Conservation (phyloP, 2,113 vertebrate species). For the Poeciliopsis turrubarensis region DNA sequence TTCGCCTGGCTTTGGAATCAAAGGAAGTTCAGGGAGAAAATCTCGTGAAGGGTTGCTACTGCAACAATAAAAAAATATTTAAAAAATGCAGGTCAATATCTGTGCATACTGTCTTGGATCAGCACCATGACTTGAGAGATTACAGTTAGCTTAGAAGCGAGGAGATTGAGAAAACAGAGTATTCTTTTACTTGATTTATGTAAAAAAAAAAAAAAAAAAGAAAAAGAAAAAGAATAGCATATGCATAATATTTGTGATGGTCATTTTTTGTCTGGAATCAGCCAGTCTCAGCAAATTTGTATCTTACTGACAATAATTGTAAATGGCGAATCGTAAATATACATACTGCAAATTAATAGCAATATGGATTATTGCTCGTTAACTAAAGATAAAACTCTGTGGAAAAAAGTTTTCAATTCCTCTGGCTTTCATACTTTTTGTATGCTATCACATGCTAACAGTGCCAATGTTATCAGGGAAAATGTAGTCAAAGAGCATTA, state of each 20-base stretch:
- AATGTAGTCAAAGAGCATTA: too few relatives aligned
- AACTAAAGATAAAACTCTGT: background rate
- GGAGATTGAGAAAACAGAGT: constrained; percentile 37
- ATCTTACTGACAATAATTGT: constrained; percentile 18
- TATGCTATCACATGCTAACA: too few relatives aligned
- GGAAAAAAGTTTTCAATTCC: background rate
- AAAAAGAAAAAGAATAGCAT: too few relatives aligned
- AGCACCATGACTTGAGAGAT: constrained; percentile 54
- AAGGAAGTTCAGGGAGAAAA: constrained; percentile 89
- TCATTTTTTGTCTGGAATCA: constrained; percentile 39
- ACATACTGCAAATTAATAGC: background rate
- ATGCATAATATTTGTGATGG: constrained; percentile 18
- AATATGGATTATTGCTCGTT: background rate
- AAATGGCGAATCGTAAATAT: constrained; percentile 1
- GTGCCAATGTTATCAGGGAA: too few relatives aligned
- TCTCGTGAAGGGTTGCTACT: constrained; percentile 69
- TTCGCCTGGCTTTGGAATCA: constrained; percentile 86
- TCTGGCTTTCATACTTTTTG: background rate
- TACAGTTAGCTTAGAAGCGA: constrained; percentile 15
- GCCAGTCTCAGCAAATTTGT: constrained; percentile 36
- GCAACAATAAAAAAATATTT: constrained; percentile 45
- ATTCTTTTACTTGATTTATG: constrained; percentile 63
- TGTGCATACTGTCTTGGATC: constrained; percentile 47
- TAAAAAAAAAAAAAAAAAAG: constrained; percentile 12
- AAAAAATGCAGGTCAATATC: constrained; percentile 45